A percentile compares a stretch with the other conserved stretches of the same genome.
phyloP scores from a whole-genome alignment of 2,888 invertebrate species.

The Spatulosminthurus flaviceps region DNA sequence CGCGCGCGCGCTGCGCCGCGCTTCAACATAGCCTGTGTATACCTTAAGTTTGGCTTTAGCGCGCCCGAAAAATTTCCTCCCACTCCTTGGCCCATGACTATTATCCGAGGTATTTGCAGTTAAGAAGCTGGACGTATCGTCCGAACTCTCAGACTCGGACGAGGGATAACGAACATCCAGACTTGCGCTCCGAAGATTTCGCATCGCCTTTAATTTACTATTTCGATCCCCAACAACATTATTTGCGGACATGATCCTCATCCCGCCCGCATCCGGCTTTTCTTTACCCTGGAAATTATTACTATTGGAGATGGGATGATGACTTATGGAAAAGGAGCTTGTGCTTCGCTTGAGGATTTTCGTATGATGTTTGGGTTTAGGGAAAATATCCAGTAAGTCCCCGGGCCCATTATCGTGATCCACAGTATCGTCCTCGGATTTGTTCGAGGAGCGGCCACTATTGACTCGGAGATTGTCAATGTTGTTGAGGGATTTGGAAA shows the following conservation, averaged over 20 bases:
- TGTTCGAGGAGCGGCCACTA: not conserved
- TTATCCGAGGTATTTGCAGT: constrained; percentile 42
- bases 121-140: constrained; percentile 53
- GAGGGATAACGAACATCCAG: constrained; percentile 56
- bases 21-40: too few species aligned
- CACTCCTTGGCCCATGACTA: constrained; percentile 5
- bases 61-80: constrained; percentile 41
- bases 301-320: not conserved
- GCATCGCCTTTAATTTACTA: constrained; percentile 23
- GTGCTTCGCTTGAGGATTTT: not conserved
- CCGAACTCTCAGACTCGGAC: constrained; percentile 51
- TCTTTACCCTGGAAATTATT: not conserved
- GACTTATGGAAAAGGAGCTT: not conserved
- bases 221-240: not conserved
- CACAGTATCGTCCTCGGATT: not conserved
- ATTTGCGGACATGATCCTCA: too few species aligned
- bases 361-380: not conserved
- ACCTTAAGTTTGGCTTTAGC: constrained; percentile 36
- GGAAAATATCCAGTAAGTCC: not conserved
- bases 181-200: constrained; percentile 58
- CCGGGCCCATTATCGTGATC: not conserved
- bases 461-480: not conserved
- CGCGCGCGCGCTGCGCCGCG: too few species aligned
- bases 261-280: not conserved
- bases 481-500: not conserved